phyloP scores from a whole-genome alignment of 2,888 invertebrate genomes.

The Drosophila antonietae region DNA sequence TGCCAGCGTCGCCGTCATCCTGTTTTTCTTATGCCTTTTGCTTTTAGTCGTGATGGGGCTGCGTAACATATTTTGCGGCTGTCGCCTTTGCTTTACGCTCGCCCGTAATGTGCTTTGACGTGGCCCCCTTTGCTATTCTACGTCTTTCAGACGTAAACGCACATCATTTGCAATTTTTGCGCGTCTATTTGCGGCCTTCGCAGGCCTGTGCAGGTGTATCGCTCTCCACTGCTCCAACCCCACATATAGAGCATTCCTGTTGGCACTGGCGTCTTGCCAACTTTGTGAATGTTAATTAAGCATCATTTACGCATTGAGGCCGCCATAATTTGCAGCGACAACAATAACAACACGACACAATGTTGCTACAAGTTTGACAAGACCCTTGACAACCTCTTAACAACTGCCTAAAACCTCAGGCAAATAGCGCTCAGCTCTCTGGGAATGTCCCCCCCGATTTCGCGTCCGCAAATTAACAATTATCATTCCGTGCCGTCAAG shows the following conservation, averaged over 20 bases:
- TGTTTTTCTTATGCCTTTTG: constrained; percentile 8
- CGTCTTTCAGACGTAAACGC: constrained; percentile 58
- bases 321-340: constrained; percentile 73
- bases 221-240: not conserved
- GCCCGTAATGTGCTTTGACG: constrained; percentile 49
- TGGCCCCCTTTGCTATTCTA: not conserved
- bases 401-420: constrained; percentile 6
- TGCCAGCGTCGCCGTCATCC: not conserved
- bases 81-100: constrained; percentile 40
- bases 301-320: constrained; percentile 78
- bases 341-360: constrained; percentile 50
- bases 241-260: constrained; percentile 25
- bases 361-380: constrained; percentile 76
- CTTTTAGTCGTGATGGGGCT: constrained; percentile 44
- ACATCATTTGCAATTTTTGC: constrained; percentile 69
- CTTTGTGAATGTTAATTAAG: constrained; percentile 75
- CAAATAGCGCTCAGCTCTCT: constrained; percentile 11
- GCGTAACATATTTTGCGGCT: constrained; percentile 48
- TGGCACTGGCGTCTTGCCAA: constrained; percentile 21
- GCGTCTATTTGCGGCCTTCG: constrained; percentile 57
- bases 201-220: constrained; percentile 17
- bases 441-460: constrained; percentile 17
- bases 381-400: constrained; percentile 48
- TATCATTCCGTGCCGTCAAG: constrained; percentile 37
- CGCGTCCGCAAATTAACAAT: constrained; percentile 39